Conservation (phyloP, 2,113 vertebrate species). For the Chaenocephalus aceratus region DNA sequence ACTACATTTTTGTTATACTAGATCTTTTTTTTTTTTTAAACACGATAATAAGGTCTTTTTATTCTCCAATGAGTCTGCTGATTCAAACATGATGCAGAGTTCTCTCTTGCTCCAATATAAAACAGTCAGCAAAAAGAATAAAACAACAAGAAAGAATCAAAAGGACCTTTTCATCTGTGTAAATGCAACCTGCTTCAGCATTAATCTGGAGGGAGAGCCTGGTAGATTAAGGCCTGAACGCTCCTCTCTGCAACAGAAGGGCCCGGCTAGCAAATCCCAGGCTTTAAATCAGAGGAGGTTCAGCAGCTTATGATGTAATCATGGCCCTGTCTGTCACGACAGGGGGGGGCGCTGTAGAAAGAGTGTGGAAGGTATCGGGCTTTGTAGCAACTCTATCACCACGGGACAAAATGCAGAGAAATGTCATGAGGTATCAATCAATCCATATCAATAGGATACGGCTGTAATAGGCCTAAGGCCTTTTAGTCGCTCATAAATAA, state of each 20-base stretch:
- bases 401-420: constrained; percentile 5
- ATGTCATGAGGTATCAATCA: neutral
- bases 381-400: constrained; percentile 33
- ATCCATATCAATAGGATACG: too few species aligned
- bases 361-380: constrained; percentile 50
- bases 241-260: constrained; percentile 80
- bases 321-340: constrained; percentile 73
- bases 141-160: neutral
- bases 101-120: neutral
- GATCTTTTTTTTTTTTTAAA: constrained; percentile 38
- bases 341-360: constrained; percentile 38
- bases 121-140: neutral
- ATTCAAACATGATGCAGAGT: neutral
- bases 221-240: constrained; percentile 76
- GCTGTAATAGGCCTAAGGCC: too few species aligned
- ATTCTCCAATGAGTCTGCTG: constrained; percentile 55
- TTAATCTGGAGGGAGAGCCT: constrained; percentile 79
- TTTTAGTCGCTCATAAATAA: too few species aligned
- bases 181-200: constrained; percentile 59
- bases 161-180: constrained; percentile 58
- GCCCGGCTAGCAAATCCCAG: constrained; percentile 81
- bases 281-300: constrained; percentile 80
- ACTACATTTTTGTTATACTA: too few species aligned
- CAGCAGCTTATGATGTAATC: constrained; percentile 84
- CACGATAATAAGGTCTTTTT: constrained; percentile 56